Evolutionary conservation across 1,140 invertebrate species (phyloP).

Genomic region (Neoseiulus cucumeris): DNA sequence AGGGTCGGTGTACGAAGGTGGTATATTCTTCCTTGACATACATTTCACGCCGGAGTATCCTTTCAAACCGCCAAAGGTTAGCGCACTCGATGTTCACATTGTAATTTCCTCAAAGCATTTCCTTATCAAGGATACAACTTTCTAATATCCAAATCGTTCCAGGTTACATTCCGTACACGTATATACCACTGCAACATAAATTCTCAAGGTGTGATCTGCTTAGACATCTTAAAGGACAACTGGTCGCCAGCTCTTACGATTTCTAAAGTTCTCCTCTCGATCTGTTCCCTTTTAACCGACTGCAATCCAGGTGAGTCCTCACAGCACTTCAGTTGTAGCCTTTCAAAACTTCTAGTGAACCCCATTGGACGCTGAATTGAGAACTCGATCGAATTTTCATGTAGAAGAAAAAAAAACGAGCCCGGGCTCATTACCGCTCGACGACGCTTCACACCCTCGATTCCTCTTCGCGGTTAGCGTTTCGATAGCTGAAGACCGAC

Average conservation of each 20-base stretch:
- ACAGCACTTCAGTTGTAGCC: too few relatives aligned
- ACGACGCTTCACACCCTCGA: too few relatives aligned
- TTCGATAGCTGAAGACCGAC: too few relatives aligned
- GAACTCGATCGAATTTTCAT: too few relatives aligned
- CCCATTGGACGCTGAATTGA: too few relatives aligned
- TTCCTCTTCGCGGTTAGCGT: too few relatives aligned
- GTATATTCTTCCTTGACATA: slow-evolving; percentile 85
- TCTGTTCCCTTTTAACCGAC: slow-evolving; percentile 83
- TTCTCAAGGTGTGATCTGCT: slow-evolving; percentile 83
- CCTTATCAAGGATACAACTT: slow-evolving; percentile 18
- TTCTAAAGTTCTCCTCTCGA: slow-evolving; percentile 79
- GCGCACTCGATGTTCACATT: neutral
- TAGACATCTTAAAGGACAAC: slow-evolving; percentile 87
- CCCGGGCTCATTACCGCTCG: too few relatives aligned
- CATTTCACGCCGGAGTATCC: slow-evolving; percentile 89
- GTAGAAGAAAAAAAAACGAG: neutral
- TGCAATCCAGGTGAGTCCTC: slow-evolving; percentile 76
- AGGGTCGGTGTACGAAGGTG: slow-evolving; percentile 79
- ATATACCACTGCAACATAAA: slow-evolving; percentile 96
- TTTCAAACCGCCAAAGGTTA: slow-evolving; percentile 86
- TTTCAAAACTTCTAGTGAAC: too few relatives aligned
- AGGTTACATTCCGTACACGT: slow-evolving; percentile 85
- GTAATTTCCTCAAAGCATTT: too few relatives aligned
- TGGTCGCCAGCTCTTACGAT: slow-evolving; percentile 88
- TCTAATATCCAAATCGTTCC: slow-evolving; percentile 4